Conservation (phyloP, 1,140 invertebrate species). For the Drosophila punjabiensis region DNA sequence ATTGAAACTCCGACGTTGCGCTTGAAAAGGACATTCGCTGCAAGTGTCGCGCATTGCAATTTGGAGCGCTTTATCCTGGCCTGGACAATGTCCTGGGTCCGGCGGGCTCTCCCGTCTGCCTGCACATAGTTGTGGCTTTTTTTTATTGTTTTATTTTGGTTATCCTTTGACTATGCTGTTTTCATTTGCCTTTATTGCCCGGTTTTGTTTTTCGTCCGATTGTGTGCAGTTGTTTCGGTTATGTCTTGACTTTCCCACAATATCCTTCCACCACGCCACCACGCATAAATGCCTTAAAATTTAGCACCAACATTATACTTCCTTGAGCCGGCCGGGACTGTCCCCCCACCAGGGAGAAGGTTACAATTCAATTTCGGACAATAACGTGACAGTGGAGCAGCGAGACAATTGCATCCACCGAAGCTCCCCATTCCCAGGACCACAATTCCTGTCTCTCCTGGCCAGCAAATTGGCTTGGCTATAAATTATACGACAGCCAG, state of each 20-base stretch:
- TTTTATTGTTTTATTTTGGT: conserved; percentile 73
- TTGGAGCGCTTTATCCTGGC: conserved; percentile 59
- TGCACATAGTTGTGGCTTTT: conserved; percentile 52
- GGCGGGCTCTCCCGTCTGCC: conserved; percentile 5
- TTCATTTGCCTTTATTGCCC: conserved; percentile 59
- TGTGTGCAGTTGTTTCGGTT: conserved; percentile 57
- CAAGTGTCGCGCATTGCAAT: conserved; percentile 73
- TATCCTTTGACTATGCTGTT: conserved; percentile 75
- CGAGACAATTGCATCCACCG: conserved; percentile 57
- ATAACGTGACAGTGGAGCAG: conserved; percentile 41
- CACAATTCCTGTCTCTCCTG: conserved; percentile 23
- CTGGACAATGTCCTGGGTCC: conserved; percentile 41
- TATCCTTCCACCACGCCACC: neutral
- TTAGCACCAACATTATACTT: conserved; percentile 43
- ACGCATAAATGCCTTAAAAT: conserved; percentile 62
- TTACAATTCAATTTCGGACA: conserved; percentile 68
- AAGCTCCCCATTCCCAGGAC: conserved; percentile 3
- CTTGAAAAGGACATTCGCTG: conserved; percentile 74
- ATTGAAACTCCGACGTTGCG: conserved; percentile 35
- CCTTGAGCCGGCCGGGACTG: neutral
- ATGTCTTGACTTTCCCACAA: conserved; percentile 27
- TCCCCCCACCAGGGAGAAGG: neutral
- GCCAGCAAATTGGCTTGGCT: conserved; percentile 58
- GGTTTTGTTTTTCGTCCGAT: conserved; percentile 66
- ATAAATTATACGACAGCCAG: conserved; percentile 67